These are phyloP conservation scores for Trialeurodes vaporariorum DNA, from an alignment of 1,140 invertebrate genomes.

Conservation along the genomic window DNA sequence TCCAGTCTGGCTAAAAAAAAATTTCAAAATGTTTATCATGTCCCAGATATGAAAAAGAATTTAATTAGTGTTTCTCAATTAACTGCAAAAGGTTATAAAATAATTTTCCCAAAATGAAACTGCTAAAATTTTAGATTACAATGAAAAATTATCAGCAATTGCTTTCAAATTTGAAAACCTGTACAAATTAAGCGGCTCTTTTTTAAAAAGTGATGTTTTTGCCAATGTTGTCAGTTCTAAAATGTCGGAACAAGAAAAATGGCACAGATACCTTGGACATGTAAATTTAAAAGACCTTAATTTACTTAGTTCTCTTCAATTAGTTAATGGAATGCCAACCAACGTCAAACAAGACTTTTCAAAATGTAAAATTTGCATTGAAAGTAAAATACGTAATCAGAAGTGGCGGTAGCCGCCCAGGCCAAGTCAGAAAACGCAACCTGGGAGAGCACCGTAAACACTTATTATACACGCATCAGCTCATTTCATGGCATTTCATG, in stretches of 20 bases:
- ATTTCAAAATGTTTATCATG: slow-evolving; percentile 20
- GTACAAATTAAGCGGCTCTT: slow-evolving; percentile 3
- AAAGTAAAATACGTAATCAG: slow-evolving; percentile 20
- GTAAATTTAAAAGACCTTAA: slow-evolving; percentile 20
- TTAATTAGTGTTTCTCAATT: too few relatives aligned
- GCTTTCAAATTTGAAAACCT: slow-evolving; percentile 4
- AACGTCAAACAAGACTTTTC: not conserved
- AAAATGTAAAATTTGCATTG: slow-evolving; percentile 20
- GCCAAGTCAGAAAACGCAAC: too few relatives aligned
- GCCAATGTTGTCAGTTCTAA: not conserved
- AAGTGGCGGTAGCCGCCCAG: too few relatives aligned
- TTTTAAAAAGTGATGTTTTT: not conserved
- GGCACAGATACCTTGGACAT: slow-evolving; percentile 20
- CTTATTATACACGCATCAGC: too few relatives aligned
- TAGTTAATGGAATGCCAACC: slow-evolving; percentile 4
- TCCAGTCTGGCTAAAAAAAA: slow-evolving; percentile 13
- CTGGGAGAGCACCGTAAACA: too few relatives aligned
- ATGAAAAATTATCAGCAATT: not conserved
- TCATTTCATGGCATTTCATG: too few relatives aligned
- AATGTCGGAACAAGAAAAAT: too few relatives aligned
- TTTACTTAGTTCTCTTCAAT: slow-evolving; percentile 12
- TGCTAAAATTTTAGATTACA: not conserved
- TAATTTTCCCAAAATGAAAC: slow-evolving; percentile 17
- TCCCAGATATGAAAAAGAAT: slow-evolving; percentile 14
- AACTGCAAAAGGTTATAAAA: too few relatives aligned